Conservation (phyloP, 2,113 vertebrate genomes). For the Azemiops feae region DNA sequence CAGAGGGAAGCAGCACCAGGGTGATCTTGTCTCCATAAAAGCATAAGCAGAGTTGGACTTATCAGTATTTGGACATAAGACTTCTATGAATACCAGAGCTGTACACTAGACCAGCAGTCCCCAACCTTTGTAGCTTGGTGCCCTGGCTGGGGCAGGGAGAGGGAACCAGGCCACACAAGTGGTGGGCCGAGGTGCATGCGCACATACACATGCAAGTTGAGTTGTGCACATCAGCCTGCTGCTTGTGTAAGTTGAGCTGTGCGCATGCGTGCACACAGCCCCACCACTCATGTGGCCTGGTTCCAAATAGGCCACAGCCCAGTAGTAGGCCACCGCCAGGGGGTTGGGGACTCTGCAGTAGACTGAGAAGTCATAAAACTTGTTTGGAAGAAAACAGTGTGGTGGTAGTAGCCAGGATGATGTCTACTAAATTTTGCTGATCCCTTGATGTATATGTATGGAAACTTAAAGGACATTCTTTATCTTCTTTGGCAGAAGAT, state of each 20-base stretch:
- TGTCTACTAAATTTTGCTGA: neutral
- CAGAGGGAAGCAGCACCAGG: neutral
- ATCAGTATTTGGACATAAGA: neutral
- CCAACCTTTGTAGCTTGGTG: neutral
- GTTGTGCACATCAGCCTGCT: neutral
- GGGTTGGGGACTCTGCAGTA: neutral
- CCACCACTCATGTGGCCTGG: neutral
- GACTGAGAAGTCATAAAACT: neutral
- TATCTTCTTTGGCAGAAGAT: neutral
- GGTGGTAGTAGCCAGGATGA: neutral
- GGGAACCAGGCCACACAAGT: neutral
- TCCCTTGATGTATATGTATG: neutral
- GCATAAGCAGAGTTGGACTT: neutral
- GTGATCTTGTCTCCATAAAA: neutral
- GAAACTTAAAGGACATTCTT: neutral
- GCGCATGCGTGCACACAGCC: rapidly evolving
- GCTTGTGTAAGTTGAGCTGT: neutral
- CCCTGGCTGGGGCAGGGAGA: neutral
- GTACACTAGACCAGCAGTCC: neutral
- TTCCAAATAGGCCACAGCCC: neutral
- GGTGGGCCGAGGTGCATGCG: neutral
- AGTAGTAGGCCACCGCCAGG: neutral
- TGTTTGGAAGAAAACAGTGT: neutral
- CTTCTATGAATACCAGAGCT: neutral
- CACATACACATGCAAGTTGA: neutral